Conservation (phyloP, 2,797 vertebrate genomes). For the Siniperca scherzeri region DNA sequence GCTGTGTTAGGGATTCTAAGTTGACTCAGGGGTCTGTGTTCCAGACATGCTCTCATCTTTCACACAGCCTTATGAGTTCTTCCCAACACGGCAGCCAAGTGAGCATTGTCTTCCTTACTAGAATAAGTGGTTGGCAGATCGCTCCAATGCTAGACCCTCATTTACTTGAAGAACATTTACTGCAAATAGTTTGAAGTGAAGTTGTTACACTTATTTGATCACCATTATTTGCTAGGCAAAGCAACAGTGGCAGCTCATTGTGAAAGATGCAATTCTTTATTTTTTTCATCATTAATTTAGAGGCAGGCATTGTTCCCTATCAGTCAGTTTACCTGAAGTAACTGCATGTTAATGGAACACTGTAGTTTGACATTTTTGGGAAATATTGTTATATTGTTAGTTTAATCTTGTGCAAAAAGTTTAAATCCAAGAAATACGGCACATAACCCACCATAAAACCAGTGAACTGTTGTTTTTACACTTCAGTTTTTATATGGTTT, state of each 20-base stretch:
- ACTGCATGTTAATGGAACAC: neutral
- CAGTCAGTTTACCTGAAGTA: neutral
- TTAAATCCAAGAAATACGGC: too few relatives aligned
- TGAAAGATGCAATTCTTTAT: neutral
- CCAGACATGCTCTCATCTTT: constrained; percentile 37
- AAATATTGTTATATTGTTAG: neutral
- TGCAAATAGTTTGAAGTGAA: constrained; percentile 1
- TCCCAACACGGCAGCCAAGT: constrained; percentile 38
- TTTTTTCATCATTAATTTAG: constrained; percentile 15
- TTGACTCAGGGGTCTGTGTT: constrained; percentile 64
- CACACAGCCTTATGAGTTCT: constrained; percentile 32
- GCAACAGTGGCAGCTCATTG: neutral
- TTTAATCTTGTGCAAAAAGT: too few relatives aligned
- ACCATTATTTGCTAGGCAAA: neutral
- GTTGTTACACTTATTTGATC: constrained; percentile 11
- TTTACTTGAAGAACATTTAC: constrained; percentile 28
- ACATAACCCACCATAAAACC: too few relatives aligned
- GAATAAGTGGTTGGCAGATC: constrained; percentile 18
- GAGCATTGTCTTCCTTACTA: constrained; percentile 24
- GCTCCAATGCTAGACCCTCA: constrained; percentile 4
- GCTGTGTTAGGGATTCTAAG: constrained; percentile 65
- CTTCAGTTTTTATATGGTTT: too few relatives aligned
- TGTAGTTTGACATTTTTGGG: neutral
- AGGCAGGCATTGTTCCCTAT: neutral
- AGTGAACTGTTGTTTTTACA: too few relatives aligned